Percentiles rank a stretch among this genome's conserved stretches.
Conservation (phyloP, 2,888 invertebrate species). For the Hypselothyrea guttata region DNA sequence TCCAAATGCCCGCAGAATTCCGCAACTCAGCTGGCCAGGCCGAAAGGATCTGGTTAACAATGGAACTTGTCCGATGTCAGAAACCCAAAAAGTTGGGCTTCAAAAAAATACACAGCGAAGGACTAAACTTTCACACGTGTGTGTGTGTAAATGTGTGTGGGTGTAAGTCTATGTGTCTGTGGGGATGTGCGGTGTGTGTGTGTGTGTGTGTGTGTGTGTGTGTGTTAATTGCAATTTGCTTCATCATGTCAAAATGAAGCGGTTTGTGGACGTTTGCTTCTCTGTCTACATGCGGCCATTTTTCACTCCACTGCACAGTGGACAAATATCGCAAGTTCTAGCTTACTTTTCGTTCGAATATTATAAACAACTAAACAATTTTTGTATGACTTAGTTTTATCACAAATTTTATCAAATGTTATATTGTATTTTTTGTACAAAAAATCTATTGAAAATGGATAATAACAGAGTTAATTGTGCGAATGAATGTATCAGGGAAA, state of each 20-base stretch:
- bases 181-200: slow-evolving; percentile 1
- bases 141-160: not conserved
- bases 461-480: too few relatives aligned
- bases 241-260: slow-evolving; percentile 35
- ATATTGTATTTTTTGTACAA: too few relatives aligned
- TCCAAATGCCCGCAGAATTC: too few relatives aligned
- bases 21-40: too few relatives aligned
- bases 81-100: slow-evolving; percentile 22
- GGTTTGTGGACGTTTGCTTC: slow-evolving; percentile 22
- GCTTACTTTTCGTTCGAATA: too few relatives aligned
- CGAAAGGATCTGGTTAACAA: slow-evolving; percentile 15
- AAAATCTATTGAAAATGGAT: too few relatives aligned
- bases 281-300: not conserved
- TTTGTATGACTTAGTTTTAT: too few relatives aligned
- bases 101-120: slow-evolving; percentile 22
- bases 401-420: too few relatives aligned
- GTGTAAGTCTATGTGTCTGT: not conserved
- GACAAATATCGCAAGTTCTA: too few relatives aligned
- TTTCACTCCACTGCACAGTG: too few relatives aligned
- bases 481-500: too few relatives aligned
- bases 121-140: not conserved
- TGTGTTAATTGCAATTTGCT: slow-evolving; percentile 54
- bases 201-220: slow-evolving; percentile 5
- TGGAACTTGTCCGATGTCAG: slow-evolving; percentile 9
- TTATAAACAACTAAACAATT: too few relatives aligned